A percentile compares a stretch with the other conserved stretches of the same genome.
These are phyloP conservation scores for Cololabis saira DNA, from an alignment of 2,113 vertebrate genomes.

Conservation along the genomic window DNA sequence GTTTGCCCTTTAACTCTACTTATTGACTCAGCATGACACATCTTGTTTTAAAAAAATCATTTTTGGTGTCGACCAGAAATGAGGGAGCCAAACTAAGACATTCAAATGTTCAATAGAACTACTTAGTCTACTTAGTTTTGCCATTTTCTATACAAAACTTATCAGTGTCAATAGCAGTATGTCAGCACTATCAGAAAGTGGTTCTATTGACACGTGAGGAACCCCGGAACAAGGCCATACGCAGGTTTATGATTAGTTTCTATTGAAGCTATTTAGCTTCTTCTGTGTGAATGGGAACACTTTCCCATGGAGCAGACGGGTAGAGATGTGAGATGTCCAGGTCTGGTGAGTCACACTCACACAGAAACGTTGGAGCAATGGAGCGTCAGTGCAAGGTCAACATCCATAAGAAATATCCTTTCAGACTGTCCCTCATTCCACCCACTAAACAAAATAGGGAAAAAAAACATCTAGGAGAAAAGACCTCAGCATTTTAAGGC, in stretches of 20 bases:
- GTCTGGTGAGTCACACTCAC: constrained; percentile 34
- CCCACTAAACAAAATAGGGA: constrained; percentile 43
- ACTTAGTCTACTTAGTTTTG: constrained; percentile 22
- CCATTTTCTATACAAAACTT: constrained; percentile 55
- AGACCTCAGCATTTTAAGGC: constrained; percentile 6
- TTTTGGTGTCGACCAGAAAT: constrained; percentile 39
- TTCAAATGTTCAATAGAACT: constrained; percentile 52
- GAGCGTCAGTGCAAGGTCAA: constrained; percentile 51
- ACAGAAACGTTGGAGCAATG: constrained; percentile 41
- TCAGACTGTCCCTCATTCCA: constrained; percentile 58
- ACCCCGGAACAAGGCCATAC: constrained; percentile 19
- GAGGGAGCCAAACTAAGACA: constrained; percentile 13
- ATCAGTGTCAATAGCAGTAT: constrained; percentile 31
- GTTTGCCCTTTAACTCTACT: constrained; percentile 43
- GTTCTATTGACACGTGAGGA: constrained; percentile 45
- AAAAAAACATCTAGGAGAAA: constrained; percentile 13
- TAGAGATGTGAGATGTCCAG: constrained; percentile 13
- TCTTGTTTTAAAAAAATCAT: constrained; percentile 40
- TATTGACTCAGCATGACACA: constrained; percentile 38
- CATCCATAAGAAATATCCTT: constrained; percentile 67
- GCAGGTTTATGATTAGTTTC: constrained; percentile 44
- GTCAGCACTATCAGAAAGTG: constrained; percentile 33
- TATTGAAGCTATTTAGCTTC: constrained; percentile 36
- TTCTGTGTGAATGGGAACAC: constrained; percentile 29
- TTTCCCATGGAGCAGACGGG: constrained; percentile 40